Conservation (phyloP, 2,888 invertebrate genomes). For the Melinaea marsaeus region DNA sequence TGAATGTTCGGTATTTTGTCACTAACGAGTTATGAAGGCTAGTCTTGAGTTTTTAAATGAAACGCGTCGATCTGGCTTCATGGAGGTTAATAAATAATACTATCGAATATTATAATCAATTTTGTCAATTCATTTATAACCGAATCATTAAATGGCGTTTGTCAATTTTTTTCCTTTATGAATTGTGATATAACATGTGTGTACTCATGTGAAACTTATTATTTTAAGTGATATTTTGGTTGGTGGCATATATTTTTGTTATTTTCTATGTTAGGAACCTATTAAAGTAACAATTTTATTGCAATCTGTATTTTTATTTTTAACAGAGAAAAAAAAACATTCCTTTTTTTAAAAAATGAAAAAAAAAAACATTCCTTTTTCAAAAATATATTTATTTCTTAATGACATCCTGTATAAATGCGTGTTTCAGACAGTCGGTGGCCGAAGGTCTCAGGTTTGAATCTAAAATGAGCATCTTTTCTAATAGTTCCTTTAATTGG, state of each 20-base stretch:
- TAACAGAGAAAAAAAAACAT: conserved; percentile 16
- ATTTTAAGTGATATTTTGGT: conserved; percentile 69
- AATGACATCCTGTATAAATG: conserved; percentile 83
- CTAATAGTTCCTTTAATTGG: conserved; percentile 94
- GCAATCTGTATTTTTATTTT: conserved; percentile 48
- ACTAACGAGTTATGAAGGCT: neutral
- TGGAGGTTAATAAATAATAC: neutral
- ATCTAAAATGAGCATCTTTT: conserved; percentile 93
- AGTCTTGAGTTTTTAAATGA: conserved; percentile 20
- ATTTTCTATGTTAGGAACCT: conserved; percentile 60
- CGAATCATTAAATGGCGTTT: conserved; percentile 26
- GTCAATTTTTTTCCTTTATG: conserved; percentile 53
- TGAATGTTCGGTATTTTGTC: neutral
- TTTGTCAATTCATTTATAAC: conserved; percentile 29
- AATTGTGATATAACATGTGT: conserved; percentile 63
- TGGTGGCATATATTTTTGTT: conserved; percentile 68
- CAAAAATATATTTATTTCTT: conserved; percentile 39
- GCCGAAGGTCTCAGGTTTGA: conserved; percentile 91
- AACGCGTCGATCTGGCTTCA: conserved; percentile 2
- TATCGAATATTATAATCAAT: neutral
- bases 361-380: conserved; percentile 18
- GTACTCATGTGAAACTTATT: conserved; percentile 44
- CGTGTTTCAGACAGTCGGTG: conserved; percentile 93
- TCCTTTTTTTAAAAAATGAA: conserved; percentile 16
- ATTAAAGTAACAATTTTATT: conserved; percentile 62